Conservation (phyloP, 2,113 vertebrate genomes). For the Illadopsis cleaveri region DNA sequence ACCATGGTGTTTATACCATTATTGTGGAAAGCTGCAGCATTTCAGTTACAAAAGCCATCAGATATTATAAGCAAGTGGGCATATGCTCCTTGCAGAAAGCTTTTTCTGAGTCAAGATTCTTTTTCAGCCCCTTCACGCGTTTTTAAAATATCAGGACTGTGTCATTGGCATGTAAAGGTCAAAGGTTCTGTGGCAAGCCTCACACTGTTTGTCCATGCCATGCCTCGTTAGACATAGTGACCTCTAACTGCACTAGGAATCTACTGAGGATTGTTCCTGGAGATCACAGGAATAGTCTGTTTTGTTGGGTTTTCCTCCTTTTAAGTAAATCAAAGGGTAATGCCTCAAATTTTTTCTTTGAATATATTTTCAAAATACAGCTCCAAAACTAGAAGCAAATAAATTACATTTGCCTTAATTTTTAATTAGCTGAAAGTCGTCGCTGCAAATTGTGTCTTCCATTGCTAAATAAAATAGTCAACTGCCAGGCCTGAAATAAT, state of each 20-base stretch:
- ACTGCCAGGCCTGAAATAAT: slow-evolving; percentile 47
- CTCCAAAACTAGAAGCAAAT: slow-evolving; percentile 46
- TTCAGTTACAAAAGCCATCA: background rate
- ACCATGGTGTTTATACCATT: background rate
- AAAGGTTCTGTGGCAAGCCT: slow-evolving; percentile 1
- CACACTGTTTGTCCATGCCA: slow-evolving; percentile 5
- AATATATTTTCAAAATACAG: slow-evolving; percentile 40
- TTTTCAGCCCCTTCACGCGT: background rate
- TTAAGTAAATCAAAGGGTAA: background rate
- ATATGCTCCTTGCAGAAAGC: background rate
- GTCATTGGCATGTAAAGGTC: background rate
- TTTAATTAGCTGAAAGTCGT: slow-evolving; percentile 66
- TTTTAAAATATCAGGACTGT: slow-evolving; percentile 11
- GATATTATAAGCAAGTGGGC: background rate
- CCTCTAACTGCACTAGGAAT: background rate
- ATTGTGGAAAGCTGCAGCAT: background rate
- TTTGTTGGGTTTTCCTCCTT: background rate
- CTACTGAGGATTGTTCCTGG: background rate
- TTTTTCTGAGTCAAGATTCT: background rate
- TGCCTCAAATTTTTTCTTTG: background rate
- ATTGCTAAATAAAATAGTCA: slow-evolving; percentile 36
- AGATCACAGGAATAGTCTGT: background rate
- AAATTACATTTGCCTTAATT: slow-evolving; percentile 66
- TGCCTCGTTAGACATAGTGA: slow-evolving; percentile 12
- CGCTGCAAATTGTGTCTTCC: slow-evolving; percentile 48